Base-by-base conservation (phyloP, 2,888 invertebrate genomes). In the Mellilla xanthometata region DNA sequence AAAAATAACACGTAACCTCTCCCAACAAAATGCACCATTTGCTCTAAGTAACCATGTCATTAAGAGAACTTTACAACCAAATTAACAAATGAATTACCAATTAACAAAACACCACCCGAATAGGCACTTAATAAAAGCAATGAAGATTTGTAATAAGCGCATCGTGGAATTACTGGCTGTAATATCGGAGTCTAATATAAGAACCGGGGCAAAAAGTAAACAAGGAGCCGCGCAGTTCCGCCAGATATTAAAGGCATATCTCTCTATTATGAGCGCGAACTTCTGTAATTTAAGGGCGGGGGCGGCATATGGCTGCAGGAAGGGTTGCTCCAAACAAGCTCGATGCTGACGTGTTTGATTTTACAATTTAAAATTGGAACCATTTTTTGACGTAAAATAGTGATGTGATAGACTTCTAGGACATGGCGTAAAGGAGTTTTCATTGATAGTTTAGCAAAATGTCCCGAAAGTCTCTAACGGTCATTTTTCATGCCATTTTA, bases 221-320 rank as follows among this genome's bases (percentile, higher is more conserved):
- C 83, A 84, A 73, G 79, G 71, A 69, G 58, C 60, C 63, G 72
- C 71, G 78, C 80, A 76, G 79, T 80, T 73, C 82, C 78, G 81
- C 83, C 86, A 83, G 87, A 89, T 88, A 89, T 89, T 89, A 89
- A 89, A 89, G 86, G 86, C 87, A 87, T 88, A 88, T 88, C 87
- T 87, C 87, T 88, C 86, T 83, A 89, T 88, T 89, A 89, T 88
- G 88, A 87, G 87, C 84, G 81, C 78, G 85, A 86, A 88, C 80
- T 87, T 89, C 76, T 76, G 86, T 88, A 85, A 89, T 87, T 88
- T 89, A 88, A 89, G 86, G 88, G 88, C 72, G 73, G 65, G n/a
- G 76, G 77, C 76, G 82, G 87, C 88, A 89, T 84, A 85, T 88
- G 87, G 88, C 76, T 65, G 56, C 59, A 49, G 60, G 62, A 79